A percentile compares a stretch with the other conserved stretches of the same genome.
phyloP scores from a whole-genome alignment of 2,888 invertebrate genomes.

The Troilus luridus region DNA sequence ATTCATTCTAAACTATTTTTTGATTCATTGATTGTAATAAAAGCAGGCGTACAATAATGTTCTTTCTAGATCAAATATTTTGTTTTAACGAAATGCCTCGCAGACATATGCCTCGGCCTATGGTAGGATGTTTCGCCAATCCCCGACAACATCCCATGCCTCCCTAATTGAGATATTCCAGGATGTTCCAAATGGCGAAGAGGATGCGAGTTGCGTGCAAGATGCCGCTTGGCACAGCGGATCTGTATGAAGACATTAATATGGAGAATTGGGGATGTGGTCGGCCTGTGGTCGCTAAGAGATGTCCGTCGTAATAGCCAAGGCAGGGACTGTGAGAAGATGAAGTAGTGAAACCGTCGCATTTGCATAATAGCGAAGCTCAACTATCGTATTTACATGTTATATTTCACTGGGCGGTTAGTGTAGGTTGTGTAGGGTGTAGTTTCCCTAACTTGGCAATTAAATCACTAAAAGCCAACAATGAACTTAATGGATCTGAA shows the following conservation, averaged over 20 bases:
- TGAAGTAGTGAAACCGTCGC: neutral
- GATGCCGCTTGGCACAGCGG: neutral
- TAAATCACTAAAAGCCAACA: neutral
- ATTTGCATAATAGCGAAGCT: conserved; percentile 10
- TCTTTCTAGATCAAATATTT: no score
- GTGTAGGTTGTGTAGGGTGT: neutral
- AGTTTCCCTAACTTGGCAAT: conserved; percentile 2
- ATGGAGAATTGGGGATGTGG: conserved; percentile 25
- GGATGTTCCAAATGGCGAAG: conserved; percentile 37
- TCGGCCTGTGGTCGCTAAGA: conserved; percentile 8
- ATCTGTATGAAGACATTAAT: conserved; percentile 38
- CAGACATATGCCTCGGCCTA: neutral
- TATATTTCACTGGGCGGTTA: neutral
- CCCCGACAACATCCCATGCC: neutral
- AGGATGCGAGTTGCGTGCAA: conserved; percentile 16
- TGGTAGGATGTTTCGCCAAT: neutral
- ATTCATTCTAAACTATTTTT: no score
- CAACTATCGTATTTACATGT: neutral
- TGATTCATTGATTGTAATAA: no score
- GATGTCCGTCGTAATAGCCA: neutral
- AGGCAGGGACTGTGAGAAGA: neutral
- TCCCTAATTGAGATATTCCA: conserved; percentile 31
- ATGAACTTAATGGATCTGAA: neutral
- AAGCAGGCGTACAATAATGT: no score
- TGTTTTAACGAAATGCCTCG: no score